Percentiles rank a stretch among this genome's conserved stretches.
phyloP scores from a whole-genome alignment of 2,797 vertebrate species.

The Phataginus tetradactyla region DNA sequence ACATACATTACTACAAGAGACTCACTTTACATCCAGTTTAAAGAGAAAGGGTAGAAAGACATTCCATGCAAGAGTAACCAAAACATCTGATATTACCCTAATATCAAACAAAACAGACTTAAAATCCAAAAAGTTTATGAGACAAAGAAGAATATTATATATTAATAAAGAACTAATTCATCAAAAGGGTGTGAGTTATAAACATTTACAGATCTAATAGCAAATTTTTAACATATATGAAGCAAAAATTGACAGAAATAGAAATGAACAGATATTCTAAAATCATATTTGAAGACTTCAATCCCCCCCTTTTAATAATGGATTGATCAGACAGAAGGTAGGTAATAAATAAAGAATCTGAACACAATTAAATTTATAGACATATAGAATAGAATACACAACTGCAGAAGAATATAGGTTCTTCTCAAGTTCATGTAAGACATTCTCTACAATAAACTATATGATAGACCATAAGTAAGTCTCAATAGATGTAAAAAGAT shows the following conservation, averaged over 20 bases:
- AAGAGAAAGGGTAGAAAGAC: background rate
- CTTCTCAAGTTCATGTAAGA: background rate
- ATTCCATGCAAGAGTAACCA: background rate
- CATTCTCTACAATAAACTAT: background rate
- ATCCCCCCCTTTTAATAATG: background rate
- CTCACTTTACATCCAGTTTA: background rate
- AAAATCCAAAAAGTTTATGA: background rate
- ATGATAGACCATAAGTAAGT: background rate
- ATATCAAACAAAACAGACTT: background rate
- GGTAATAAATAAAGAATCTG: background rate
- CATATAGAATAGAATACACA: background rate
- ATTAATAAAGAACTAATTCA: background rate
- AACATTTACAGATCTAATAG: background rate
- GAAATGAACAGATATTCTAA: background rate
- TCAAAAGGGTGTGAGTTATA: background rate
- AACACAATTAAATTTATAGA: background rate
- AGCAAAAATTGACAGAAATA: background rate
- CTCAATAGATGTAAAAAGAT: background rate
- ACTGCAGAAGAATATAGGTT: background rate
- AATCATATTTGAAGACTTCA: background rate
- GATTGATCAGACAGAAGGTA: background rate
- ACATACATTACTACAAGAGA: background rate
- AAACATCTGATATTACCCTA: background rate
- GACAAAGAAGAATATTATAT: background rate
- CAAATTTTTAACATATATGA: background rate